Evolutionary conservation across 2,113 vertebrate genomes (phyloP).

Genomic region (Zosterops lateralis): DNA sequence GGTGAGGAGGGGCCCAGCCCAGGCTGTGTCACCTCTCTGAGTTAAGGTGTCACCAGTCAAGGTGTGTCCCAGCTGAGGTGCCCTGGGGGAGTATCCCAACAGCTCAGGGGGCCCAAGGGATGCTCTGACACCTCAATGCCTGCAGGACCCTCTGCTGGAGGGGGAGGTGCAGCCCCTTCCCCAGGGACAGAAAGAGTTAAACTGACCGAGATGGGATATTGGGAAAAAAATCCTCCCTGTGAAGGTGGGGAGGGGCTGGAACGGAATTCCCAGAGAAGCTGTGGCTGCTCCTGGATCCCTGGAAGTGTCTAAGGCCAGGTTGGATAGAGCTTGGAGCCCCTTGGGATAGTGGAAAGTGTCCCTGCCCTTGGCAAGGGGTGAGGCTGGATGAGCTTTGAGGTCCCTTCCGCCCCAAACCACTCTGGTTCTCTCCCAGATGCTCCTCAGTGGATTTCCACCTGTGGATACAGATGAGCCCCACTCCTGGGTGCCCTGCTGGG

Average conservation of each 20-base stretch:
- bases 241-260: background rate
- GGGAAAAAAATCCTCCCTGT: accelerated
- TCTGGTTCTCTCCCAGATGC: background rate
- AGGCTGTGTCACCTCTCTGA: background rate
- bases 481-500: background rate
- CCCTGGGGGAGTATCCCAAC: background rate
- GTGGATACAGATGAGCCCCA: background rate
- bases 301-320: background rate
- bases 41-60: background rate
- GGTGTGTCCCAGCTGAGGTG: background rate
- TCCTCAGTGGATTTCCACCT: background rate
- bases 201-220: background rate
- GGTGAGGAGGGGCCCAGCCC: background rate
- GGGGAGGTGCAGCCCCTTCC: background rate
- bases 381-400: accelerated
- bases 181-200: background rate
- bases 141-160: background rate
- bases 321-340: background rate
- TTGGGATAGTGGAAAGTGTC: background rate
- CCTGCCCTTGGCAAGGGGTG: background rate
- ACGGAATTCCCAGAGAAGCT: background rate
- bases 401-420: background rate
- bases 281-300: background rate
- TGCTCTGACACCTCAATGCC: background rate
- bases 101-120: background rate